Percentiles rank a stretch among this genome's conserved stretches.
These are phyloP conservation scores for Papilio dardanus DNA, from an alignment of 1,140 invertebrate genomes.

Conservation along the genomic window DNA sequence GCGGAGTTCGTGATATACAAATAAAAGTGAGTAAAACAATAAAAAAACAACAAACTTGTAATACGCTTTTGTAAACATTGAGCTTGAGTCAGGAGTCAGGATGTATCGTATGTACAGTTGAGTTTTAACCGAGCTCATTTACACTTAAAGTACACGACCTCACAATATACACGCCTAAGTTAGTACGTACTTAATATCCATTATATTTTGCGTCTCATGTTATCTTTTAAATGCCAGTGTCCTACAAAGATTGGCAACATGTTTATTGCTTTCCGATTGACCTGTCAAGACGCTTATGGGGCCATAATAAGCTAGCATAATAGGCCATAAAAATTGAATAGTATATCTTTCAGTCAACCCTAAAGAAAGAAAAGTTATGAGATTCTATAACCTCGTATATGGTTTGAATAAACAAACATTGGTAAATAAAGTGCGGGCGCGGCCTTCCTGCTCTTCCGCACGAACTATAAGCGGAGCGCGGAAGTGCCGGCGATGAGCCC, in stretches of 20 bases:
- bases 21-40: conserved; percentile 25
- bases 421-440: conserved; percentile 52
- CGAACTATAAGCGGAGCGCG: conserved; percentile 71
- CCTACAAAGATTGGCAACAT: too few relatives aligned
- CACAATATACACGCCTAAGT: too few relatives aligned
- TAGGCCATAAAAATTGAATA: too few relatives aligned
- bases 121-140: background rate
- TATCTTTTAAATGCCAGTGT: too few relatives aligned
- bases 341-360: too few relatives aligned
- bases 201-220: too few relatives aligned
- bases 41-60: conserved; percentile 5
- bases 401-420: conserved; percentile 45
- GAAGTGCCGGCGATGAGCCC: conserved; percentile 58
- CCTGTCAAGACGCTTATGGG: too few relatives aligned
- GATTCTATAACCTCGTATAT: conserved; percentile 27
- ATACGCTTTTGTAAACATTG: background rate
- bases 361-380: background rate
- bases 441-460: conserved; percentile 71
- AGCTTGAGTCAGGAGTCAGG: too few relatives aligned
- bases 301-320: too few relatives aligned
- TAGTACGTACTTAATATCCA: too few relatives aligned
- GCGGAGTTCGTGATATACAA: conserved; percentile 13
- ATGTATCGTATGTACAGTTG: background rate
- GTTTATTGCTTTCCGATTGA: too few relatives aligned
- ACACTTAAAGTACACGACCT: background rate